Evolutionary conservation across 2,797 vertebrate species (phyloP), one percentile per base, ranked within the genome.

Genomic region (Takifugu rubripes): DNA sequence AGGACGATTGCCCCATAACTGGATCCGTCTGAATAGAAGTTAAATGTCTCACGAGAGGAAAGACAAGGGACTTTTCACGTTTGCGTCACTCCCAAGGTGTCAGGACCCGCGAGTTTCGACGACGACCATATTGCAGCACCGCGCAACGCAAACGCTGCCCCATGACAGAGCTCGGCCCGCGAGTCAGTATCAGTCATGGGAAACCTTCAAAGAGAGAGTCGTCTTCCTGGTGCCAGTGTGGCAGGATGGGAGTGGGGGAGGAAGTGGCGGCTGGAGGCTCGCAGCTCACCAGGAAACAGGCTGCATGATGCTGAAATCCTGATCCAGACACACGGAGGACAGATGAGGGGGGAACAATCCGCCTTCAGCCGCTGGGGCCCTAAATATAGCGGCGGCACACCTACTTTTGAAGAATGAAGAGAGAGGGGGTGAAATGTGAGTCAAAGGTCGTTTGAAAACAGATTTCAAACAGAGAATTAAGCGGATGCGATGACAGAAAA

Each of bases 231-330:
- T 76, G 82, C 79, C 78, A 76, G 72, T 21, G 72, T 5, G 54
- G 59, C 74, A 82, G 82, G 79, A 84, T 77, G 74, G 82, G 83
- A 79, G 85, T 65, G 66, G 61, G 65, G 16, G 62, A 77, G 88
- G 86, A 89, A 84, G 84, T 72, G 76, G 50, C 78, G 75, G 69
- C 31, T 27, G 16, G 42, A 59, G 58, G 64, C 75, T 81, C 36
- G 17, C 3, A 21, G 62, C 24, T 1, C 48, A 74, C 66, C 59
- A 69, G 81, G 79, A 81, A 84, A 74, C 45, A 0, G 55, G 63
- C 68, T 8, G 68, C 9, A 14, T 50, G 71, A 48, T 40, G 66
- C 61, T 6, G 11, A 10, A 54, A 29, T 26, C 36, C 53, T 12
- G 70, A 77, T 68, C 70, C 65, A 65, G n/a, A 59, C 16, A 55